These are phyloP conservation scores for Sipha maydis DNA, from an alignment of 2,888 invertebrate genomes.

Conservation along the genomic window DNA sequence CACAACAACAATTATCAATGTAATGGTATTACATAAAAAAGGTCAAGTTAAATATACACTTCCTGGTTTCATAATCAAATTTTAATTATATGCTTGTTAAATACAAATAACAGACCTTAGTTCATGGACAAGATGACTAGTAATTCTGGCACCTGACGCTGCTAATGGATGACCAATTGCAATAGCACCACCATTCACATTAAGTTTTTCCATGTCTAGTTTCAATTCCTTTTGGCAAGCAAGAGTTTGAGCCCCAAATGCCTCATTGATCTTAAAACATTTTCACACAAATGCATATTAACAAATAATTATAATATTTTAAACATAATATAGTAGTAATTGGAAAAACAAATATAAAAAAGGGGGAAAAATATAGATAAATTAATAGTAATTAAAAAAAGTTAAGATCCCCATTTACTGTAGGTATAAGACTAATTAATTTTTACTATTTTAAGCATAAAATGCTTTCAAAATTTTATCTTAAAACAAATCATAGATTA, in stretches of 20 bases:
- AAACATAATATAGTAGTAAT: too few relatives aligned
- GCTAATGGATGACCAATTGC: conserved; percentile 96
- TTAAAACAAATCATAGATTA: too few relatives aligned
- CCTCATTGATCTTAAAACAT: conserved; percentile 88
- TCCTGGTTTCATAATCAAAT: conserved; percentile 22
- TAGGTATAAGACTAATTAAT: too few relatives aligned
- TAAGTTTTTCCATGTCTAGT: conserved; percentile 86
- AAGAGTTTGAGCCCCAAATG: conserved; percentile 94
- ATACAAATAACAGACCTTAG: conserved; percentile 74
- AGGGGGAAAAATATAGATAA: too few relatives aligned
- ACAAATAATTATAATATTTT: too few relatives aligned
- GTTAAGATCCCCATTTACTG: too few relatives aligned
- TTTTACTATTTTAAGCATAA: too few relatives aligned
- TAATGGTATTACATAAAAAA: conserved; percentile 11
- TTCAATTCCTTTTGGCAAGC: conserved; percentile 91
- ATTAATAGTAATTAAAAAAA: too few relatives aligned
- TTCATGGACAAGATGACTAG: conserved; percentile 90
- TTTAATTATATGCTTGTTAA: background rate
- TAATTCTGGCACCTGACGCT: conserved; percentile 94
- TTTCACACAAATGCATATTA: too few relatives aligned
- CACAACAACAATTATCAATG: conserved; percentile 64
- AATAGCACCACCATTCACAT: conserved; percentile 96
- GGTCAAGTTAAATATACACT: conserved; percentile 36
- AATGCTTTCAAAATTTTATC: too few relatives aligned
- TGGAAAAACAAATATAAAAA: too few relatives aligned